Evolutionary conservation across 2,113 vertebrate genomes (phyloP), one percentile per base, ranked within the genome.

Genomic region (Sciurus niger): DNA sequence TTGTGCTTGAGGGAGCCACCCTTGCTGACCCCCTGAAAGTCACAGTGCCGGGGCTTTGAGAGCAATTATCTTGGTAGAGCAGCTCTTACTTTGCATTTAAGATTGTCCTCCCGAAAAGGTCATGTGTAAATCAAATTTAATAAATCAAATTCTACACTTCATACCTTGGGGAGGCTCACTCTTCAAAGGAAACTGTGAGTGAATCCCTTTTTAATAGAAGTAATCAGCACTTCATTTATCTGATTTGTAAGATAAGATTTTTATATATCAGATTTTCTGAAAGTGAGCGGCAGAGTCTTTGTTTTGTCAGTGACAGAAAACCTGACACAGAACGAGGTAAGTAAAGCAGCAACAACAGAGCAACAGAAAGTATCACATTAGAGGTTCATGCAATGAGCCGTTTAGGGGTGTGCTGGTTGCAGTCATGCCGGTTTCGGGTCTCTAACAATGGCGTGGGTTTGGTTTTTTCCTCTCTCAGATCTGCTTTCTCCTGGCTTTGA

Each of bases 81-180:
- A 86, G 91, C 88, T 95, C 96, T 98, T 96, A 95, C 58, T 97
- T 97, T 98, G 94, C 97, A 97, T 98, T 97, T 97, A 94, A 96
- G 96, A 96, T 97, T 94, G 96, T 97, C 96, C 92, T 97, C 94
- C 90, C 94, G 90, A 92, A 98, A 97, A 98, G 97, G 97, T 98
- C 97, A 97, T 96, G 97, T 95, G 94, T 98, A 97, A 98, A 97
- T 97, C 97, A 97, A 97, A 97, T 97, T 97, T 98, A 97, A 98
- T 98, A 98, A 98, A 98, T 97, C 97, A 97, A 97, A 97, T 97
- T 97, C 96, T 95, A 92, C 80, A 93, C 92, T 96, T 96, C 92
- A 53, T 96, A 97, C 97, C 96, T 96, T 90, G 58, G 97, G 97
- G 97, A 98, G 90, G 72, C 89, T 95, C 67, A 93, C 86, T 96